These are phyloP conservation scores for Ailurus styani DNA, from an alignment of 2,113 vertebrate species.

Conservation along the genomic window DNA sequence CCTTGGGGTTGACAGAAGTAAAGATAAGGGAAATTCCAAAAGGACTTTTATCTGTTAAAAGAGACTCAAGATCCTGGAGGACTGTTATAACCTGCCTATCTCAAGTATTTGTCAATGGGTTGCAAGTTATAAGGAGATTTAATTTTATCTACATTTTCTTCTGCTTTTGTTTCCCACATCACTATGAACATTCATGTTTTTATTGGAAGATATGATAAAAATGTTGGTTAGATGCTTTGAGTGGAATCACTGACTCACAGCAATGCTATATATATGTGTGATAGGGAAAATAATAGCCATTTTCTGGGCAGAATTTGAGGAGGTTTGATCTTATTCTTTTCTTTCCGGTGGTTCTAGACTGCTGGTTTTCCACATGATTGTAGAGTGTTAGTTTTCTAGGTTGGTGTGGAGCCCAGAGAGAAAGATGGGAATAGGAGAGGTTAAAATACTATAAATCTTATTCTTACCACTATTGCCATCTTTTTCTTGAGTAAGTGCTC, in stretches of 20 bases:
- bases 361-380: neutral
- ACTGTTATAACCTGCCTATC: neutral
- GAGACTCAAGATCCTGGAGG: neutral
- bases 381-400: neutral
- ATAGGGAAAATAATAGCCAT: neutral
- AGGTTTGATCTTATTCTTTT: neutral
- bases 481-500: neutral
- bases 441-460: neutral
- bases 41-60: neutral
- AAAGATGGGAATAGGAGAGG: neutral
- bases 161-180: neutral
- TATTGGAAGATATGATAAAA: neutral
- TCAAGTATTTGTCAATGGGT: neutral
- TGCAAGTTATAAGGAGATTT: neutral
- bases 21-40: neutral
- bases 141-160: neutral
- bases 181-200: neutral
- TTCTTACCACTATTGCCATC: neutral
- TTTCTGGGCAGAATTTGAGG: neutral
- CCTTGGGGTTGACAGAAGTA: neutral
- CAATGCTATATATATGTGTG: neutral
- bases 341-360: neutral
- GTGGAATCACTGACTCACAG: neutral
- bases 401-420: neutral
- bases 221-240: neutral